Base-by-base conservation (phyloP, 2,888 invertebrate species). In the Lordiphosa andalusiaca region DNA sequence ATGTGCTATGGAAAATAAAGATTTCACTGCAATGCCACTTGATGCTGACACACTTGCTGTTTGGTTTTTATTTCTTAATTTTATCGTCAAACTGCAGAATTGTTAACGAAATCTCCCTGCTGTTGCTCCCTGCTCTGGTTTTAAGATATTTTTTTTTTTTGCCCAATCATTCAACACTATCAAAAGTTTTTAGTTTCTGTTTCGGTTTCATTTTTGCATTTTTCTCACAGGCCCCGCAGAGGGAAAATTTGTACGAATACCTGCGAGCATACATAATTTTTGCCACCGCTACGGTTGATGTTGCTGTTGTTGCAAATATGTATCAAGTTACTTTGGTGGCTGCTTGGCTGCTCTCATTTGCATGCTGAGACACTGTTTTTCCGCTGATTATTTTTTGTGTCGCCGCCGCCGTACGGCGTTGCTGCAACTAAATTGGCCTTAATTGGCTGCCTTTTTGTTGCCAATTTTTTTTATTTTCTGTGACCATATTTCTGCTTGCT, bases 361-460 rank as follows among this genome's bases (percentile, higher is more conserved):
- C 80, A 81, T 81, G 64, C 67, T 59, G 59, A 57, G 53, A 40
- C 35, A 25, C 12, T 44, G 42, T 52, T 67, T 68, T 73, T 69
- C 62, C 60, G 69, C 69, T 70, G 71, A 71, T 73, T 76, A 68
- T 69, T 70, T 70, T 68, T 77, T 73, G 68, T 73, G 86, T 78
- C 76, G 72, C 66, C 50, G 65, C 66, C 56, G 65, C 66, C 59
- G 52, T 25, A 2, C 62, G 60, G 71, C 67, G 73, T 70, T 82
- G 72, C 65, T 59, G 83, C 68, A 78, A 81, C 85, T 68, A 81
- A 81, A 81, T 81, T 81, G 80, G 80, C 80, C 80, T 80, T 80
- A 80, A 80, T 80, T 80, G 80, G 80, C 67, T 82, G 84, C 80
- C 71, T 80, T 80, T 84, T 84, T 73, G 71, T 62, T 76, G 62